phyloP scores from a whole-genome alignment of 2,797 vertebrate genomes.

The Enteromius fasciolatus region DNA sequence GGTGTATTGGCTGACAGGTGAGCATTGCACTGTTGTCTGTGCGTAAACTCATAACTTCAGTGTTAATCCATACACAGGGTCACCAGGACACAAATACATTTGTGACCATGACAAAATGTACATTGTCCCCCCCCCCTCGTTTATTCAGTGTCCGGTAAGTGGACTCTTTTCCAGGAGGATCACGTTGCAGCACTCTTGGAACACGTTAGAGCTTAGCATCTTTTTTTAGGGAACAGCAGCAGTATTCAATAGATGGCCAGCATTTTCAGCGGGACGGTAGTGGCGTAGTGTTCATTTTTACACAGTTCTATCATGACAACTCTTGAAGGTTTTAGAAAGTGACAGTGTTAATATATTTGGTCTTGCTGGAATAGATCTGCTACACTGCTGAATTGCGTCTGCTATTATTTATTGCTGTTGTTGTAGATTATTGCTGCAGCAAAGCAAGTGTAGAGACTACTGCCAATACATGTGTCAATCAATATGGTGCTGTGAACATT shows the following conservation, averaged over 20 bases:
- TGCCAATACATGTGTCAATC: background rate
- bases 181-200: slow-evolving; percentile 9
- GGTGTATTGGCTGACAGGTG: slow-evolving; percentile 18
- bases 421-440: background rate
- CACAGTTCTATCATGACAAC: background rate
- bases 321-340: background rate
- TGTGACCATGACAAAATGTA: background rate
- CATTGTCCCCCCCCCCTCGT: slow-evolving; percentile 1
- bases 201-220: background rate
- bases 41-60: slow-evolving; percentile 18
- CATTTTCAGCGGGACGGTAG: background rate
- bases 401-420: background rate
- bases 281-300: background rate
- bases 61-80: slow-evolving; percentile 40
- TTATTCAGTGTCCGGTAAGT: slow-evolving; percentile 25
- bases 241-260: slow-evolving; percentile 8
- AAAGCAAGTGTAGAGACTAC: background rate
- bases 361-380: background rate
- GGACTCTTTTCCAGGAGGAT: slow-evolving; percentile 22
- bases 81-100: slow-evolving; percentile 30
- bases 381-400: background rate
- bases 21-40: background rate
- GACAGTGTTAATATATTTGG: background rate
- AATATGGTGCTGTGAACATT: background rate
- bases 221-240: slow-evolving; percentile 11